phyloP scores from a whole-genome alignment of 2,888 invertebrate genomes.

The Catocala sponsa region DNA sequence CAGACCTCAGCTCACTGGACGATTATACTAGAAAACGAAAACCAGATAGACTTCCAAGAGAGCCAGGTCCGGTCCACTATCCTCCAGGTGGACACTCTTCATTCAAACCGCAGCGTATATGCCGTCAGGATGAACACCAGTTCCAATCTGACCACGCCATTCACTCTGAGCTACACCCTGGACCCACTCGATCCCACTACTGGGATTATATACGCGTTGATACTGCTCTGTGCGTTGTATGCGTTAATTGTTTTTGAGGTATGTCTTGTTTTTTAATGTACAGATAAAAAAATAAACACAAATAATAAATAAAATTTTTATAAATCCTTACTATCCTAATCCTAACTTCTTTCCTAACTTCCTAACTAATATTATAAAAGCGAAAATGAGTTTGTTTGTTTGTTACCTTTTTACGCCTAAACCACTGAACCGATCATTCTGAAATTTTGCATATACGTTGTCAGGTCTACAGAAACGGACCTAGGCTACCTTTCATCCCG shows the following conservation, averaged over 20 bases:
- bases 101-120: slow-evolving; percentile 8
- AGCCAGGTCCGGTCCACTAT: slow-evolving; percentile 76
- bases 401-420: too few species aligned
- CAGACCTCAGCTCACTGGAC: slow-evolving; percentile 87
- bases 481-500: too few species aligned
- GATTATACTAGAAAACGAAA: slow-evolving; percentile 87
- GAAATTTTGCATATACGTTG: too few species aligned
- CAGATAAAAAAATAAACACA: neutral
- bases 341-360: too few species aligned
- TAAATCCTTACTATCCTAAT: too few species aligned
- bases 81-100: slow-evolving; percentile 60
- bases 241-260: slow-evolving; percentile 27
- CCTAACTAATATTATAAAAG: too few species aligned
- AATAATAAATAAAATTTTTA: too few species aligned
- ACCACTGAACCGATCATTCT: too few species aligned
- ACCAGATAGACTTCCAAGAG: slow-evolving; percentile 87
- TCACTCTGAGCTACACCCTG: slow-evolving; percentile 23
- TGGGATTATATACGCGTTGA: slow-evolving; percentile 20
- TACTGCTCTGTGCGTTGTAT: slow-evolving; percentile 23
- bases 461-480: too few species aligned
- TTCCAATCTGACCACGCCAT: slow-evolving; percentile 16
- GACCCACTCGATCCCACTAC: slow-evolving; percentile 23
- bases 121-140: slow-evolving; percentile 14
- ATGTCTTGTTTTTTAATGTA: neutral
- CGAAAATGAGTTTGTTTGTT: too few species aligned